Conservation (phyloP, 2,797 vertebrate genomes). For the Pangasius larnaudii region DNA sequence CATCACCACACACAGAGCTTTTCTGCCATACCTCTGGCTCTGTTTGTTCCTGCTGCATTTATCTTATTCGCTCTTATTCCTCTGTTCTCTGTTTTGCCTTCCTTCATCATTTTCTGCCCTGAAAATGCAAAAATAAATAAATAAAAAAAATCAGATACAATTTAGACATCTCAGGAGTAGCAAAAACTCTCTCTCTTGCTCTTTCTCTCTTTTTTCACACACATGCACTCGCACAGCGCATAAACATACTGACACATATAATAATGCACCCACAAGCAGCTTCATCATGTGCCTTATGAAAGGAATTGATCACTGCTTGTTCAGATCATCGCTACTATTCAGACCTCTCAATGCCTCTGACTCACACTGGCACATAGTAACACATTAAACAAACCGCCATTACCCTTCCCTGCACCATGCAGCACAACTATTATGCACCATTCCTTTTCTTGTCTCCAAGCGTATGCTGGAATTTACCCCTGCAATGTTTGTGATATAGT, state of each 20-base stretch:
- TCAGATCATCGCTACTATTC: constrained; percentile 61
- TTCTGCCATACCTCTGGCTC: constrained; percentile 82
- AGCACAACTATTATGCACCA: constrained; percentile 29
- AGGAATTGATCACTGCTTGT: constrained; percentile 63
- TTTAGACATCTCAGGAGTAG: constrained; percentile 6
- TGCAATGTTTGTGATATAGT: constrained; percentile 27
- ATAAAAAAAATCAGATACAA: constrained; percentile 10
- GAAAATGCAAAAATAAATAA: constrained; percentile 18
- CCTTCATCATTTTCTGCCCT: constrained; percentile 7
- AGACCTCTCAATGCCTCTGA: constrained; percentile 60
- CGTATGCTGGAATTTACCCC: constrained; percentile 34
- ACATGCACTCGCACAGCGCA: constrained; percentile 30
- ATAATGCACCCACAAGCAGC: constrained; percentile 42
- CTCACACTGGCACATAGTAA: constrained; percentile 55
- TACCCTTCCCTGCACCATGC: constrained; percentile 40
- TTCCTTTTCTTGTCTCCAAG: constrained; percentile 33
- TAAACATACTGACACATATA: constrained; percentile 55
- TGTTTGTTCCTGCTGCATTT: constrained; percentile 77
- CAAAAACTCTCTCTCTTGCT: neutral
- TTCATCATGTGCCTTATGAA: constrained; percentile 57
- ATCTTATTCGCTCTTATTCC: constrained; percentile 64
- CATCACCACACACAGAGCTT: constrained; percentile 70
- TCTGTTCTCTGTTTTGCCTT: constrained; percentile 31
- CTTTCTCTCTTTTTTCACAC: constrained; percentile 20
- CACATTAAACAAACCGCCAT: constrained; percentile 58